Evolutionary conservation across 1,140 invertebrate genomes (phyloP), one percentile per base, ranked within the genome.

Genomic region (Oncopodura yosiiana): DNA sequence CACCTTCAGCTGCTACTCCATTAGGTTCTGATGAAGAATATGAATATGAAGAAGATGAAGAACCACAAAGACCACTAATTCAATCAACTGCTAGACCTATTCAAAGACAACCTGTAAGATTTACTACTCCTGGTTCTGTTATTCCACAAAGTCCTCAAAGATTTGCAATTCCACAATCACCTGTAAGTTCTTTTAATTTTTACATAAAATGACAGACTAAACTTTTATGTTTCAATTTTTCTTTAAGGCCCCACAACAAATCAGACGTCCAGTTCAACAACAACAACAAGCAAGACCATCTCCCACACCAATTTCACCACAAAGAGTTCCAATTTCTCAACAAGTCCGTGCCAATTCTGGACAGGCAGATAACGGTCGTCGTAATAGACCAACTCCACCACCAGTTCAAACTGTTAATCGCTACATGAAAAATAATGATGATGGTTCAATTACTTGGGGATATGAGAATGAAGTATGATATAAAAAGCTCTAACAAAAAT

Each of bases 381-480:
- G n/a, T 11, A 29, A 37, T 24, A 29, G 37, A 21, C 32, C n/a
- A 5, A 61, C 62, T 34, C 55, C 58, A 32, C 55, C 62, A 32
- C 62, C 62, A 44, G 45, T 63, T 6, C 59, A 64, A 49, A 64
- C 62, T 2, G 34, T 64, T 5, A 58, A 64, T 37, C 43, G 73
- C 43, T 88, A 81, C 70, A 77, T 83, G 39, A 82, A 85, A 46
- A 84, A 86, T 64, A 86, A 86, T 63, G 73, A 78, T 34, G 86
- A 87, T 61, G 86, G 86, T 5, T 85, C 81, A 57, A 87, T 87
- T 51, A 84, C 82, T 0, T 88, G 85, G 85, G 86, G 86, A 43
- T 87, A 83, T 66, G 84, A 87, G 72, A 87, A 87, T 66, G 84
- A 87, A 53, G 82, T 84, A 65, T 53, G 56, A 36, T n/a, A n/a